phyloP scores from a whole-genome alignment of 2,888 invertebrate genomes.

The Aethes cnicana region DNA sequence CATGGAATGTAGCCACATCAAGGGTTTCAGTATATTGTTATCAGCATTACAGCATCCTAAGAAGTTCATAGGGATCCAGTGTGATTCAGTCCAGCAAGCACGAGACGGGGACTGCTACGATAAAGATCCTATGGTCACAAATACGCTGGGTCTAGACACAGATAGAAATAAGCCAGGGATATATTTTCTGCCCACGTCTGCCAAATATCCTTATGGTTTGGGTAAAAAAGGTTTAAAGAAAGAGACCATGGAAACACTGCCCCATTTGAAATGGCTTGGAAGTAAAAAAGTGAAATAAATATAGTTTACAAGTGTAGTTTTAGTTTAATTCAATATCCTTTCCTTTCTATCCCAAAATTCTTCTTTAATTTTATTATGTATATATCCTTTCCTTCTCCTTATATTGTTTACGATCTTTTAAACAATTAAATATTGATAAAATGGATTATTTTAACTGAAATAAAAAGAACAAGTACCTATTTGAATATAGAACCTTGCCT shows the following conservation, averaged over 20 bases:
- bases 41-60: conserved; percentile 47
- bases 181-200: conserved; percentile 49
- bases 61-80: conserved; percentile 51
- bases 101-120: conserved; percentile 49
- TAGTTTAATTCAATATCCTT: too few relatives aligned
- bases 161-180: conserved; percentile 47
- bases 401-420: too few relatives aligned
- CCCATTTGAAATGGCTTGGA: not conserved
- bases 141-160: conserved; percentile 45
- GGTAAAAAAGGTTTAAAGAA: conserved; percentile 55
- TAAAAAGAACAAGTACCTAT: too few relatives aligned
- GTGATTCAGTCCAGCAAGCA: conserved; percentile 54
- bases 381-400: too few relatives aligned
- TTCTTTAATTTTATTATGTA: too few relatives aligned
- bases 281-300: too few relatives aligned
- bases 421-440: too few relatives aligned
- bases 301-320: too few relatives aligned
- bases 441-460: too few relatives aligned
- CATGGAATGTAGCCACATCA: conserved; percentile 49
- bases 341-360: too few relatives aligned
- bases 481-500: too few relatives aligned
- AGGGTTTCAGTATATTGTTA: conserved; percentile 49
- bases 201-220: conserved; percentile 56
- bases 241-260: conserved; percentile 43
- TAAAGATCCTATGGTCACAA: conserved; percentile 45